phyloP scores from a whole-genome alignment of 2,888 invertebrate species.

The Ichneumoninae sp. region DNA sequence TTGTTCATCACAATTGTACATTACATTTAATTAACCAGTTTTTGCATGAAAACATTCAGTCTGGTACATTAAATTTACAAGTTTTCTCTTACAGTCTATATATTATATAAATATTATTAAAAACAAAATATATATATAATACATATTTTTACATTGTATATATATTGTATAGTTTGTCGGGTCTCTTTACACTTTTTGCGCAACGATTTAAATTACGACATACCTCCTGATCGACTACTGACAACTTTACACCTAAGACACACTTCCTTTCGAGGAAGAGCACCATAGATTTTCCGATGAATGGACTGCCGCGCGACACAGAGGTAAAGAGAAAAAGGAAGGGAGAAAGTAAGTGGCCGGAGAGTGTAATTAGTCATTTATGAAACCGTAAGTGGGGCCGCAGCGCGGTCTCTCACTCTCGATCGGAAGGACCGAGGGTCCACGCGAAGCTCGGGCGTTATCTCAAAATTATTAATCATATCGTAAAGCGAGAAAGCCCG shows the following conservation, averaged over 20 bases:
- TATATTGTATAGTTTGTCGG: not conserved
- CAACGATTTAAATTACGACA: not conserved
- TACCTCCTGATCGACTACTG: no score
- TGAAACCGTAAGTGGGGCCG: conserved; percentile 78
- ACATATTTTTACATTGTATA: no score
- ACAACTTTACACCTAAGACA: not conserved
- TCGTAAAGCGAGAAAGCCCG: conserved; percentile 66
- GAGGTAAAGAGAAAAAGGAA: not conserved
- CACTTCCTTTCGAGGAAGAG: not conserved
- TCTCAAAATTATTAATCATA: conserved; percentile 84
- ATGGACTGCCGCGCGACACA: conserved; percentile 14
- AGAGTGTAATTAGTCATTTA: conserved; percentile 82
- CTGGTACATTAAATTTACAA: no score
- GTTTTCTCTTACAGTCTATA: no score
- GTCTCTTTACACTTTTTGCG: not conserved
- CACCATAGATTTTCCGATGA: not conserved
- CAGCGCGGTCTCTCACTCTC: conserved; percentile 50
- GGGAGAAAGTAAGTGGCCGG: conserved; percentile 55
- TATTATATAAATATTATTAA: no score
- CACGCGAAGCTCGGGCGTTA: conserved; percentile 75
- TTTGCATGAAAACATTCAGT: no score
- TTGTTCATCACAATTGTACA: no score
- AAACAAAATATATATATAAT: no score
- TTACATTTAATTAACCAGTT: no score
- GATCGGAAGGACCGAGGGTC: conserved; percentile 72